Conservation (phyloP, 2,797 vertebrate genomes). For the Salarias fasciatus region DNA sequence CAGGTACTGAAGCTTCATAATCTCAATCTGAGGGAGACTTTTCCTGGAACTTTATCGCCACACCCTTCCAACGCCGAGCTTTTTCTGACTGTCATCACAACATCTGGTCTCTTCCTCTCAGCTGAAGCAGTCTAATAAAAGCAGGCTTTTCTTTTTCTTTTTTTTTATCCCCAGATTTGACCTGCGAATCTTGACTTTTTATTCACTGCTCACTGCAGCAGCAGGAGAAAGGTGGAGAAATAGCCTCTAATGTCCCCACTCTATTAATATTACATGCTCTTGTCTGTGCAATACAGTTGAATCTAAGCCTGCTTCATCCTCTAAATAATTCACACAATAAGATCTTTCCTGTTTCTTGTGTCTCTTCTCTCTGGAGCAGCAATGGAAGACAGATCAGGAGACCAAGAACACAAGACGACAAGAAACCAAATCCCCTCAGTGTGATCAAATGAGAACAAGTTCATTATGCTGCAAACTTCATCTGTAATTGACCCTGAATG, state of each 20-base stretch:
- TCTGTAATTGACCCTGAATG: too few species aligned
- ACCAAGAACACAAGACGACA: not conserved
- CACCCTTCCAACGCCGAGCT: too few species aligned
- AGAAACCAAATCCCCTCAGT: not conserved
- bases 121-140: not conserved
- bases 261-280: constrained; percentile 78
- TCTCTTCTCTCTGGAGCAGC: constrained; percentile 35
- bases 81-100: too few species aligned
- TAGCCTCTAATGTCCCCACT: constrained; percentile 64
- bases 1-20: too few species aligned
- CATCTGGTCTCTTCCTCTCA: not conserved
- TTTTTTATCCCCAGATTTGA: constrained; percentile 8
- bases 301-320: constrained; percentile 74
- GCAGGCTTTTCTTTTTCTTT: too few species aligned
- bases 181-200: not conserved
- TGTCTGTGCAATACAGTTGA: constrained; percentile 73
- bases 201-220: not conserved
- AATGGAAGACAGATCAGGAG: constrained; percentile 3
- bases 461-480: too few species aligned
- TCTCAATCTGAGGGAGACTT: too few species aligned
- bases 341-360: constrained; percentile 60
- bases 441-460: too few species aligned
- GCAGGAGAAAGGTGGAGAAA: constrained; percentile 39
- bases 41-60: too few species aligned
- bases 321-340: constrained; percentile 79